A percentile compares a stretch with the other conserved stretches of the same genome.
phyloP scores from a whole-genome alignment of 2,797 vertebrate genomes.

The Chrosomus eos region DNA sequence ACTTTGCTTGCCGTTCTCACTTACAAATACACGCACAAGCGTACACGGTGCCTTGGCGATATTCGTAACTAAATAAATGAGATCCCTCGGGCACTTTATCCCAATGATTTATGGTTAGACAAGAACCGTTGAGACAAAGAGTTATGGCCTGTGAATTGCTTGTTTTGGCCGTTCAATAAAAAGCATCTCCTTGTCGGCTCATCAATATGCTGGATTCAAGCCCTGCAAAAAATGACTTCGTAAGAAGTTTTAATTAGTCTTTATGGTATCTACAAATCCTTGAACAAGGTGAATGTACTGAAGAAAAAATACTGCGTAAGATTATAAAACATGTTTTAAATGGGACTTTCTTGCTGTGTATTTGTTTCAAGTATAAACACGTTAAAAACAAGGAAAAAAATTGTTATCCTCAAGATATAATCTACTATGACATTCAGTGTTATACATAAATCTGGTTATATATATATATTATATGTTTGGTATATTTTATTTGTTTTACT shows the following conservation, averaged over 20 bases:
- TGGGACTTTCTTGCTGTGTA: background rate
- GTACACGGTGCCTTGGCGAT: conserved; percentile 52
- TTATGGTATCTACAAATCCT: background rate
- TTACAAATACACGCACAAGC: conserved; percentile 31
- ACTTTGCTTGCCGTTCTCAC: background rate
- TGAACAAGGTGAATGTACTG: background rate
- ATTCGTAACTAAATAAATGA: conserved; percentile 69
- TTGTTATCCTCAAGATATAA: background rate
- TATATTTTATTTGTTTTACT: background rate
- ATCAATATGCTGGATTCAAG: conserved; percentile 55
- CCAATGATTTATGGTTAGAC: conserved; percentile 82
- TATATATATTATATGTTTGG: background rate
- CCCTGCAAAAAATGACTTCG: background rate
- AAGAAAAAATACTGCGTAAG: background rate
- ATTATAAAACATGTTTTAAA: background rate
- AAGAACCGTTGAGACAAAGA: conserved; percentile 81
- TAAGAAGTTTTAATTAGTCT: background rate
- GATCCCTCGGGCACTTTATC: conserved; percentile 73
- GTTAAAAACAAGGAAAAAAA: background rate
- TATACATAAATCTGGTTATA: background rate
- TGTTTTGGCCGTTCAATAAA: conserved; percentile 82
- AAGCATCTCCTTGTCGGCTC: conserved; percentile 71
- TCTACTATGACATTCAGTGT: background rate
- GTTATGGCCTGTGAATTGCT: conserved; percentile 84
- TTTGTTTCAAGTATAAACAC: background rate